Evolutionary conservation across 2,888 invertebrate species (phyloP).

Genomic region (Lutraria lutraria): DNA sequence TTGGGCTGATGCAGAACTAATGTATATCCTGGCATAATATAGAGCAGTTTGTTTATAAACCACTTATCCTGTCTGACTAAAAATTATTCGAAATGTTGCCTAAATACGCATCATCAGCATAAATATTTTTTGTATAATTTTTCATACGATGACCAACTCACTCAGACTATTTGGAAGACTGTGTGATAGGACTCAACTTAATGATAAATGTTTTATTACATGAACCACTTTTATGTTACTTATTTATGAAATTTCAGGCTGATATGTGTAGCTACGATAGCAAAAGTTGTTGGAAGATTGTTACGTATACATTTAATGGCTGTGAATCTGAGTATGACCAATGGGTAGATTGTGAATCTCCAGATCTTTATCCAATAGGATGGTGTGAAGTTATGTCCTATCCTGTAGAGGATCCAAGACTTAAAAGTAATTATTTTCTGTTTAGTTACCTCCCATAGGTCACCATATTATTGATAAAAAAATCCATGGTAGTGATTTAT

Average conservation of each 20-base stretch:
- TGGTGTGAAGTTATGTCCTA: constrained; percentile 98
- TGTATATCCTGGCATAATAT: too few species aligned
- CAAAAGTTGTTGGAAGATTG: constrained; percentile 95
- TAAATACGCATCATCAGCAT: too few species aligned
- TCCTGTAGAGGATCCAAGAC: constrained; percentile 88
- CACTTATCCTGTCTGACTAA: not conserved
- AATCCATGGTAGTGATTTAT: not conserved
- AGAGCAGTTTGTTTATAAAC: not conserved
- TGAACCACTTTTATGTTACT: not conserved
- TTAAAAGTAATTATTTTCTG: constrained; percentile 75
- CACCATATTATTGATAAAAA: not conserved
- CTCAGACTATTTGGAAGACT: not conserved
- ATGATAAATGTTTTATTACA: too few species aligned
- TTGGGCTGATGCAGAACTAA: too few species aligned
- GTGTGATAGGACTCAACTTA: too few species aligned
- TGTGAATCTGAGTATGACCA: constrained; percentile 99
- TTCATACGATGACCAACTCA: too few species aligned
- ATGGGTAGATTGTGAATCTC: constrained; percentile 98
- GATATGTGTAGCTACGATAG: constrained; percentile 97
- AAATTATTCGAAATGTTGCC: too few species aligned
- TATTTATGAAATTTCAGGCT: constrained; percentile 87
- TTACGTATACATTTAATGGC: constrained; percentile 97
- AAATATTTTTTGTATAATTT: too few species aligned
- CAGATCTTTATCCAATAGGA: constrained; percentile 98
- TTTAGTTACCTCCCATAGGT: not conserved